Evolutionary conservation across 2,888 invertebrate species (phyloP).

Genomic region (Orthosia gothica): DNA sequence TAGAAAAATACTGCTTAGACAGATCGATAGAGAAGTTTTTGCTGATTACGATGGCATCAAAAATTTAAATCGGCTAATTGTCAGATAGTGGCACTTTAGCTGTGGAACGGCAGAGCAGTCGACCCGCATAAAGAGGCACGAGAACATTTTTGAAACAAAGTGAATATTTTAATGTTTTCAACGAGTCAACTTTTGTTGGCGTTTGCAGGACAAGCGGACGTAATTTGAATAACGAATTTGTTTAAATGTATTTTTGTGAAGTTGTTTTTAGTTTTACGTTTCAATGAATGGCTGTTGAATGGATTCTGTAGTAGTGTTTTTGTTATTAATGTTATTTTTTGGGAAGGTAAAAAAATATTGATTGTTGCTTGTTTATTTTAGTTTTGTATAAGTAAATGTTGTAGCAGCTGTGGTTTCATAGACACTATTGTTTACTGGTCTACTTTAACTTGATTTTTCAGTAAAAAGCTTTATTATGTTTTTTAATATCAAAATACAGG

Average conservation of each 20-base stretch:
- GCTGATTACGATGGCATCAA: no score
- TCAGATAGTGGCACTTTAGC: no score
- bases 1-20: no score
- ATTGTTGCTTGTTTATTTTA: no score
- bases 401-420: no score
- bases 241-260: conserved; percentile 40
- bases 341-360: background rate
- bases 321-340: background rate
- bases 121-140: conserved; percentile 32
- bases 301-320: conserved; percentile 17
- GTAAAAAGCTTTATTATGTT: no score
- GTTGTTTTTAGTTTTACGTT: conserved; percentile 26
- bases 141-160: conserved; percentile 51
- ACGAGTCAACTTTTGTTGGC: conserved; percentile 46
- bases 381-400: background rate
- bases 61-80: no score
- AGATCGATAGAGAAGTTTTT: no score
- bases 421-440: no score
- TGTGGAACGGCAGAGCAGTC: background rate
- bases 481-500: no score
- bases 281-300: conserved; percentile 20
- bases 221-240: conserved; percentile 59
- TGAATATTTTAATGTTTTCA: conserved; percentile 55
- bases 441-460: no score
- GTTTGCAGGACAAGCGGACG: conserved; percentile 17